Conservation (phyloP, 2,797 vertebrate species). For the Molossus alvarezi region DNA sequence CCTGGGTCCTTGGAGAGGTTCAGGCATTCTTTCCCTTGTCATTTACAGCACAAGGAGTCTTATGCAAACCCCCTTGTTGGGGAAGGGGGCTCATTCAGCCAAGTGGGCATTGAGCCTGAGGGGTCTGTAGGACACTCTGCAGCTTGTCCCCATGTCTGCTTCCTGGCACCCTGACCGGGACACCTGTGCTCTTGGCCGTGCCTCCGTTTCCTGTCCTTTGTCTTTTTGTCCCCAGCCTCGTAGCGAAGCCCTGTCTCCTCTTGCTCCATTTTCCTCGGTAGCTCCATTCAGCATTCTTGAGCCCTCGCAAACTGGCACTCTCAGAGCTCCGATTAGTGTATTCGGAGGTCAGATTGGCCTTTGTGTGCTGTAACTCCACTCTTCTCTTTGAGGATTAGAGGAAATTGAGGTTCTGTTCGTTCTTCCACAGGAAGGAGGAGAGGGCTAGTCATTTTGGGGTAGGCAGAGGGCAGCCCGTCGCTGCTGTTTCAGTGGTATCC, state of each 20-base stretch:
- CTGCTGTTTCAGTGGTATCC: neutral
- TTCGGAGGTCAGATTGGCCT: neutral
- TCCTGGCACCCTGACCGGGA: neutral
- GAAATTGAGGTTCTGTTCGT: neutral
- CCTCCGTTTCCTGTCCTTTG: neutral
- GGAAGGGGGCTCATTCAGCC: neutral
- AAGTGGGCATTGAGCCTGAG: neutral
- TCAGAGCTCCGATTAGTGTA: neutral
- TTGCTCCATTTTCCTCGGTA: neutral
- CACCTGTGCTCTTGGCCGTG: neutral
- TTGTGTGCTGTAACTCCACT: neutral
- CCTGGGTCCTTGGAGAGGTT: neutral
- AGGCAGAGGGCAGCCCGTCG: neutral
- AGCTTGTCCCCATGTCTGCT: neutral
- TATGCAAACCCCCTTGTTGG: neutral
- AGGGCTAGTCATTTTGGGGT: neutral
- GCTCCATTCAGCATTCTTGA: neutral
- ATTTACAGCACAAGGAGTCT: neutral
- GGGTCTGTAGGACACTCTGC: neutral
- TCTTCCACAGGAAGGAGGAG: neutral
- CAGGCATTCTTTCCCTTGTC: neutral
- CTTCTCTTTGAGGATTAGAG: slow-evolving; percentile 1
- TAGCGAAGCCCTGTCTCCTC: neutral
- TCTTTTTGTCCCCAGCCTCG: neutral
- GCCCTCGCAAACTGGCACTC: neutral